Evolutionary conservation across 2,888 invertebrate genomes (phyloP).

Genomic region (Liopterus haemorrhoidalis): DNA sequence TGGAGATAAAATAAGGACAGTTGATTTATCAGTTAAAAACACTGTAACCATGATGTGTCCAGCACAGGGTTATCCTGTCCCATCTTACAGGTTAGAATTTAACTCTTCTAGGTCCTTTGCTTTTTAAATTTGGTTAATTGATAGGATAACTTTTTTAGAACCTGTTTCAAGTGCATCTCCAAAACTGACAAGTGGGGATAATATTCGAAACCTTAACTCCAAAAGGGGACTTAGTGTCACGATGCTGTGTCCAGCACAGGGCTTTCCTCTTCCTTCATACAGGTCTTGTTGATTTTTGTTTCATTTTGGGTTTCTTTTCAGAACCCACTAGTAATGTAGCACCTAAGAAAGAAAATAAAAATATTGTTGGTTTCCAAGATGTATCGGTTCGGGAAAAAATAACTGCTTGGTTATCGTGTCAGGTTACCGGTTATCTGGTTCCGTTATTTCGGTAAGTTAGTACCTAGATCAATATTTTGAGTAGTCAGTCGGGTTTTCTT

Average conservation of each 20-base stretch:
- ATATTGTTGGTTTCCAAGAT: conserved; percentile 54
- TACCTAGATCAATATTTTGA: too few relatives aligned
- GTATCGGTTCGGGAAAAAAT: conserved; percentile 48
- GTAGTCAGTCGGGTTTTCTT: too few relatives aligned
- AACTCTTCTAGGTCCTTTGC: conserved; percentile 1
- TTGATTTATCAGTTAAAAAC: conserved; percentile 29
- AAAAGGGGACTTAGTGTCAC: conserved; percentile 51
- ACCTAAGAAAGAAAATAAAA: conserved; percentile 55
- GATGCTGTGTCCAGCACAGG: conserved; percentile 68
- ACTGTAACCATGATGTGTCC: conserved; percentile 62
- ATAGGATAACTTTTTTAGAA: conserved; percentile 40
- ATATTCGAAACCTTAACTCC: conserved; percentile 55
- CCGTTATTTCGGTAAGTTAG: conserved; percentile 67
- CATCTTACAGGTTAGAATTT: conserved; percentile 60
- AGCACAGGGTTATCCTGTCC: conserved; percentile 69
- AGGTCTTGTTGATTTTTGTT: conserved; percentile 50
- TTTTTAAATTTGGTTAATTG: conserved; percentile 2
- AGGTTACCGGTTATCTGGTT: conserved; percentile 63
- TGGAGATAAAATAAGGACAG: conserved; percentile 29
- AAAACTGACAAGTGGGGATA: conserved; percentile 60
- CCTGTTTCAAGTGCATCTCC: conserved; percentile 57
- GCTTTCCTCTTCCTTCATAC: conserved; percentile 67
- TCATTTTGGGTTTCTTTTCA: conserved; percentile 2
- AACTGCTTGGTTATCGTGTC: conserved; percentile 61
- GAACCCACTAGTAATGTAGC: conserved; percentile 53